Evolutionary conservation across 2,888 invertebrate species (phyloP).

Genomic region (Acanthosepion esculentum): DNA sequence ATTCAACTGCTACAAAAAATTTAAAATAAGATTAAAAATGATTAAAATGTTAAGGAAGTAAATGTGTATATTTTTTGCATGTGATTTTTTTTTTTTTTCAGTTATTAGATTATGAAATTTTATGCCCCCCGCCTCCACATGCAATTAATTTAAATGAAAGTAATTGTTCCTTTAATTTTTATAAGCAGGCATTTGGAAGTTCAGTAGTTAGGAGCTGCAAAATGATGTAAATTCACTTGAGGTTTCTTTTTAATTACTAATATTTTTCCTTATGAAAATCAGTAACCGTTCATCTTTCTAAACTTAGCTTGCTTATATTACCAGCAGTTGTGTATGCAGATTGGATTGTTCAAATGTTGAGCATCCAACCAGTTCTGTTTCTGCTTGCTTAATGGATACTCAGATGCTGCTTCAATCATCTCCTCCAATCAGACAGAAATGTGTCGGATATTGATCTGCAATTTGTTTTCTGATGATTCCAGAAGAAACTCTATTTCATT

Average conservation of each 20-base stretch:
- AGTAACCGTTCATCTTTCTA: background rate
- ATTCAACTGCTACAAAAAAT: too few species aligned
- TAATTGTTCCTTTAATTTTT: too few species aligned
- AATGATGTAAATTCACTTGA: background rate
- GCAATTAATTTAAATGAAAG: too few species aligned
- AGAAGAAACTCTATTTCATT: background rate
- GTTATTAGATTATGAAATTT: too few species aligned
- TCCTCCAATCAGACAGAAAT: background rate
- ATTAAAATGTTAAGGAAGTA: too few species aligned
- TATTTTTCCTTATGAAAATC: background rate
- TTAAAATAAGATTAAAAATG: too few species aligned
- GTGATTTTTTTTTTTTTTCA: too few species aligned
- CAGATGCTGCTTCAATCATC: background rate
- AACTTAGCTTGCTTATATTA: background rate
- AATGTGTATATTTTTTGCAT: too few species aligned
- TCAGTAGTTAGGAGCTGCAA: background rate
- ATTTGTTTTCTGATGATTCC: background rate
- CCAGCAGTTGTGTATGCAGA: background rate
- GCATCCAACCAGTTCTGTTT: background rate
- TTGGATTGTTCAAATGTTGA: background rate
- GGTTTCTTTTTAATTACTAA: background rate
- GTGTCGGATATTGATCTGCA: constrained; percentile 22
- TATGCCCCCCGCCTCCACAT: too few species aligned
- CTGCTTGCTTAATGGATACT: background rate
- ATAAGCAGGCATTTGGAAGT: background rate